Conservation (phyloP, 2,797 vertebrate species). For the Hippoglossus hippoglossus region DNA sequence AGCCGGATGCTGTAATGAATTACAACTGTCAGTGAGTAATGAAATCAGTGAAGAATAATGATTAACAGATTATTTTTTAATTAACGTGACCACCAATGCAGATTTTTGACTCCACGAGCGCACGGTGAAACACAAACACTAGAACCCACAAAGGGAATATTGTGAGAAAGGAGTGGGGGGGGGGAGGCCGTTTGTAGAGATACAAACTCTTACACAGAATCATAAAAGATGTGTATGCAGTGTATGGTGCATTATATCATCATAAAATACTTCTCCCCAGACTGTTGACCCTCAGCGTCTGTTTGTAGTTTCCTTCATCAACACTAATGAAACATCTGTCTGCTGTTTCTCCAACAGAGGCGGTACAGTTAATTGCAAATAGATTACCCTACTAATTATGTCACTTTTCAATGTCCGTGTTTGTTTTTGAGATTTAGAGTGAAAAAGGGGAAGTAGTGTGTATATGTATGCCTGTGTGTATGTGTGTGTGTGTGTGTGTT, state of each 20-base stretch:
- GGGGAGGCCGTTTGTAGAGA: not conserved
- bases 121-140: not conserved
- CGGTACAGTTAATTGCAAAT: slow-evolving; percentile 69
- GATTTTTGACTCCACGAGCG: slow-evolving; percentile 25
- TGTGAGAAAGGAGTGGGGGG: no score
- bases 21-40: slow-evolving; percentile 47
- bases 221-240: slow-evolving; percentile 25
- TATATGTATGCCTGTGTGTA: not conserved
- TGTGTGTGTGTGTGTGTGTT: not conserved
- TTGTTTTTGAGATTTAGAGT: slow-evolving; percentile 47
- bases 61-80: slow-evolving; percentile 51
- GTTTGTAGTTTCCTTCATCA: slow-evolving; percentile 72
- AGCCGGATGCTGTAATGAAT: slow-evolving; percentile 50
- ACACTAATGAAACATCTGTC: slow-evolving; percentile 80
- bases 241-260: slow-evolving; percentile 56
- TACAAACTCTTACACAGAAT: slow-evolving; percentile 28
- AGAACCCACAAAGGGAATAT: not conserved
- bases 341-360: slow-evolving; percentile 61
- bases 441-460: not conserved
- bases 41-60: slow-evolving; percentile 57
- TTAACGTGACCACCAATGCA: slow-evolving; percentile 40
- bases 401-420: slow-evolving; percentile 63
- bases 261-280: slow-evolving; percentile 66
- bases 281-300: slow-evolving; percentile 71
- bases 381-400: slow-evolving; percentile 74